phyloP scores from a whole-genome alignment of 2,888 invertebrate genomes.

The Drosophila mayaguana region DNA sequence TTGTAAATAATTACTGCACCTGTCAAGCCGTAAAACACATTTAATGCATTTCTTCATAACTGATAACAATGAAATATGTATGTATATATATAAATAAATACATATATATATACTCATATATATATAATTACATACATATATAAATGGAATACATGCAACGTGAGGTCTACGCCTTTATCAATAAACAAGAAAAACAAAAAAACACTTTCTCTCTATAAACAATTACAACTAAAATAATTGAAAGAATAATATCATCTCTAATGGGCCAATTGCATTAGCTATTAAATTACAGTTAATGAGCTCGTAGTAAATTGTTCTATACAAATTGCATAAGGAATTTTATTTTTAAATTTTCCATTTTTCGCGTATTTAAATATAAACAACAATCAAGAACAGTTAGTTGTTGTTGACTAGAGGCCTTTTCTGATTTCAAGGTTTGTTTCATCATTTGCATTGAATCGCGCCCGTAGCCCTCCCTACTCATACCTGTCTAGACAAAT shows the following conservation, averaged over 20 bases:
- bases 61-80: constrained; percentile 19
- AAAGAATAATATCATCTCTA: constrained; percentile 36
- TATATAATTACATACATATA: constrained; percentile 5
- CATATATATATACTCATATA: constrained; percentile 5
- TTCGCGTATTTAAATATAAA: constrained; percentile 41
- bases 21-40: constrained; percentile 33
- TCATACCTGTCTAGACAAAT: constrained; percentile 42
- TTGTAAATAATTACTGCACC: constrained; percentile 25
- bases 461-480: constrained; percentile 10
- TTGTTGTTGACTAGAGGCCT: constrained; percentile 18
- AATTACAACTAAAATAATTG: constrained; percentile 14
- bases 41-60: constrained; percentile 24
- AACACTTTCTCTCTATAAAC: constrained; percentile 56
- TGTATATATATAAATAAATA: not conserved
- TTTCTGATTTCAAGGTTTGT: constrained; percentile 51
- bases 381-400: constrained; percentile 34
- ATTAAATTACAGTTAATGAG: constrained; percentile 65
- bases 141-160: constrained; percentile 29
- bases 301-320: constrained; percentile 34
- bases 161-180: constrained; percentile 46
- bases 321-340: constrained; percentile 40
- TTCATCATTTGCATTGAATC: constrained; percentile 71
- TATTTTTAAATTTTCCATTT: constrained; percentile 18
- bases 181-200: not conserved
- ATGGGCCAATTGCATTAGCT: constrained; percentile 33